A percentile compares a stretch with the other conserved stretches of the same genome.
Evolutionary conservation across 2,113 vertebrate genomes (phyloP).

Genomic region (Prionailurus viverrinus): DNA sequence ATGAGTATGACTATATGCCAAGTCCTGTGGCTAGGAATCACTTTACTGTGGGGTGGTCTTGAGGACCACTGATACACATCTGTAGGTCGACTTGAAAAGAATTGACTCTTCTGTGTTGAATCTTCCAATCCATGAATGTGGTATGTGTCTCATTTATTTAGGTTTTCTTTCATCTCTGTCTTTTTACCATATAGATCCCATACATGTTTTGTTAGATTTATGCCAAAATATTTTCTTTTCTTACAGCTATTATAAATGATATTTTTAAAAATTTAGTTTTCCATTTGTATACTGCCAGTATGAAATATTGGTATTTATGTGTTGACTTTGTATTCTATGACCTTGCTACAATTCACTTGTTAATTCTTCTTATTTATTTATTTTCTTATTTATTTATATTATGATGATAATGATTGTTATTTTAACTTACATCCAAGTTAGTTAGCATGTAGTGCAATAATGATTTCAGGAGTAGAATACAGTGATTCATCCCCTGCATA

Average conservation of each 20-base stretch:
- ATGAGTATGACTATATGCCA: not conserved
- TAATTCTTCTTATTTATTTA: not conserved
- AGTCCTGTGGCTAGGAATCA: not conserved
- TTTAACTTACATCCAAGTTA: too few relatives aligned
- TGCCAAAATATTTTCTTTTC: conserved; percentile 2
- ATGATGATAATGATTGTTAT: too few relatives aligned
- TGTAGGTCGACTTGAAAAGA: not conserved
- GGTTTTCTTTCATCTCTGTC: not conserved
- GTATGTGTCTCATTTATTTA: not conserved
- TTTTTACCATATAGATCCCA: not conserved
- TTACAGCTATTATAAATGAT: not conserved
- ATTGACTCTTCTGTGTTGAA: not conserved
- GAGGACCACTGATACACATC: not conserved
- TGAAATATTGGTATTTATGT: not conserved
- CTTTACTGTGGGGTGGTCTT: not conserved
- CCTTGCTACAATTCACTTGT: not conserved
- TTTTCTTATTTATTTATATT: too few relatives aligned
- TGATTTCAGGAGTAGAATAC: too few relatives aligned
- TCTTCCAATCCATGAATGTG: not conserved
- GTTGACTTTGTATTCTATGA: not conserved
- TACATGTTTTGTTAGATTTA: conserved; percentile 10
- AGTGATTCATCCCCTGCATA: too few relatives aligned
- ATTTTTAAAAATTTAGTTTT: not conserved
- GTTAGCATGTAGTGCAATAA: too few relatives aligned
- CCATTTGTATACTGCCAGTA: not conserved